phyloP scores from a whole-genome alignment of 2,797 vertebrate genomes.

The Odontamblyopus rebecca region DNA sequence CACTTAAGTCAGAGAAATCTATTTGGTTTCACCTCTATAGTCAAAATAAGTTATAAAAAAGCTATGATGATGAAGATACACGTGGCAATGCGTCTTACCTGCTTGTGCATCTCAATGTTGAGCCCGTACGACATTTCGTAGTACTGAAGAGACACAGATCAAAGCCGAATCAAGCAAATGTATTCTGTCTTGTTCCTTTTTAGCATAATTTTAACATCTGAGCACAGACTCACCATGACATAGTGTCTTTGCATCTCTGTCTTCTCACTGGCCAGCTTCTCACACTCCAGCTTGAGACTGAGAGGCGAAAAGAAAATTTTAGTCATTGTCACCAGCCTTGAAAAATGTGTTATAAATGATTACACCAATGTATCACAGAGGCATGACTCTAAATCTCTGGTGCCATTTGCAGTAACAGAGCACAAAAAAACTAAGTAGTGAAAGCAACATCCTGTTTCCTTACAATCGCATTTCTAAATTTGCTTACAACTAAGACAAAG shows the following conservation, averaged over 20 bases:
- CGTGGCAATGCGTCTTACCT: slow-evolving; percentile 75
- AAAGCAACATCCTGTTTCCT: slow-evolving; percentile 41
- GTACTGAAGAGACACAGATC: slow-evolving; percentile 81
- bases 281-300: slow-evolving; percentile 95
- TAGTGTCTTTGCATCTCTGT: slow-evolving; percentile 98
- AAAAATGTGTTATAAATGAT: slow-evolving; percentile 1
- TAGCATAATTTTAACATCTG: slow-evolving; percentile 13
- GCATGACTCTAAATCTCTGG: background rate
- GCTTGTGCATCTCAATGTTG: slow-evolving; percentile 98
- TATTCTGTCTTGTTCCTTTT: slow-evolving; percentile 26
- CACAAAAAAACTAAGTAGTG: slow-evolving; percentile 9
- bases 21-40: too few species aligned
- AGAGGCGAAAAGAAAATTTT: slow-evolving; percentile 35
- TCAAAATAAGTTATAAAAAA: background rate
- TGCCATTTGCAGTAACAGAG: slow-evolving; percentile 14
- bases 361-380: slow-evolving; percentile 1
- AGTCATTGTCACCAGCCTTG: slow-evolving; percentile 12
- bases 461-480: slow-evolving; percentile 44
- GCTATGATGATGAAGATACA: background rate
- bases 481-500: slow-evolving; percentile 19
- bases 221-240: slow-evolving; percentile 88
- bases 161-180: slow-evolving; percentile 54
- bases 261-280: slow-evolving; percentile 95
- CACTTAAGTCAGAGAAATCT: too few species aligned
- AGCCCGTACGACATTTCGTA: slow-evolving; percentile 97